Base-by-base conservation (phyloP, 2,797 vertebrate genomes). In the Catharus ustulatus region DNA sequence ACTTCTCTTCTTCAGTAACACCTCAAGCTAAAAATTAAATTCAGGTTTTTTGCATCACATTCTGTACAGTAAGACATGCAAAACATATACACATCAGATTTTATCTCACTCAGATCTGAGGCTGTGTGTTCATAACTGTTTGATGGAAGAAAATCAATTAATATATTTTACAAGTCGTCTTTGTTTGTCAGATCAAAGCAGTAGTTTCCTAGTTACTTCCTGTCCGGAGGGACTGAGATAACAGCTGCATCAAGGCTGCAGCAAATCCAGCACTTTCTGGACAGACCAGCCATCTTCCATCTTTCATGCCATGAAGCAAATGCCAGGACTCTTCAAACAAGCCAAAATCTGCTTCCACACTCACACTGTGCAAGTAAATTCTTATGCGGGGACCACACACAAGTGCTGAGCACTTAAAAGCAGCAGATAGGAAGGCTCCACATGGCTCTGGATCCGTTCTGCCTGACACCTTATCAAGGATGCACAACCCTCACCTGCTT, bases 61-160 rank as follows among this genome's bases (percentile, higher is more conserved):
- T 90, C 72, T 38, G 30, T 78, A 71, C 19, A 79, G n/a, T 24
- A 72, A 87, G 34, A 57, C 20, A 64, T 46, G 74, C 13, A 92
- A 64, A 79, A 57, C 57, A 74, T 66, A 58, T 6, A 83, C 11
- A 71, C 67, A 66, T 52, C 57, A 59, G 64, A 76, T 76, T 76
- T 54, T 63, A 49, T 51, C 82, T 85, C 21, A 0, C 21, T 91
- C 54, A 84, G 68, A 93, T 94, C 68, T 84, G 36, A 88, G 42
- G 10, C 67, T 67, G 20, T 45, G 24, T 11, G 61, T 49, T 94
- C 59, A 67, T 69, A 94, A 90, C 36, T 55, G 57, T 45, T 29
- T 80, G 78, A 90, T 68, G 46, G 78, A 92, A 74, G 74, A 89
- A 95, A 94, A 96, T 92, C 71, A 90, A 92, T 89, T 94, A 94